phyloP scores from a whole-genome alignment of 2,113 vertebrate species.

The Ornithorhynchus anatinus region DNA sequence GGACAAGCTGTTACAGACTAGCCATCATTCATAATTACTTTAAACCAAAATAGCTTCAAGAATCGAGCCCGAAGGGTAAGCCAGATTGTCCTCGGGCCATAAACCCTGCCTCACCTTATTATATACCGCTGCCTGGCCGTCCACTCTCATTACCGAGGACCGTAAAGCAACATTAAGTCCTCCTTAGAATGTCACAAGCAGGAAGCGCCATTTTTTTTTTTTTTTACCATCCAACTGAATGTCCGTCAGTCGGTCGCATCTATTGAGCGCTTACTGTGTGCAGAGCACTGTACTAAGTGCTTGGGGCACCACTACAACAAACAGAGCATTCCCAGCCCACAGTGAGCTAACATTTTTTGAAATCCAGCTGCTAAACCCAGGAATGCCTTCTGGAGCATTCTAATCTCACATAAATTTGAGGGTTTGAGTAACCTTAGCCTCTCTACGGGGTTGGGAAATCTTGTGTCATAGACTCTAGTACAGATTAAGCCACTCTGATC shows the following conservation, averaged over 20 bases:
- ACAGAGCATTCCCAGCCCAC: too few species aligned
- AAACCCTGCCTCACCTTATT: conserved; percentile 53
- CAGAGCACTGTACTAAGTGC: too few species aligned
- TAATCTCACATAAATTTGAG: conserved; percentile 19
- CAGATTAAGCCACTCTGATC: not conserved
- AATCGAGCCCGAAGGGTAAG: conserved; percentile 42
- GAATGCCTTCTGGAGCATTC: conserved; percentile 24
- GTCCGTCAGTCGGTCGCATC: too few species aligned
- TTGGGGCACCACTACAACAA: too few species aligned
- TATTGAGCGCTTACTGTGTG: too few species aligned
- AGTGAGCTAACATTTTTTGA: conserved; percentile 16
- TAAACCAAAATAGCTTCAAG: conserved; percentile 35
- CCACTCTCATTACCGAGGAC: conserved; percentile 42
- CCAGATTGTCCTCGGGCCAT: conserved; percentile 46
- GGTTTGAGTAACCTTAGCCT: conserved; percentile 37
- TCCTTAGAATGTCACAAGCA: conserved; percentile 38
- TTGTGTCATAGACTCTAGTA: conserved; percentile 25
- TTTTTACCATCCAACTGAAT: too few species aligned
- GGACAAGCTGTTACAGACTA: conserved; percentile 17
- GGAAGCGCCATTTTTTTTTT: conserved; percentile 11
- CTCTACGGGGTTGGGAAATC: conserved; percentile 18
- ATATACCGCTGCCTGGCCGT: conserved; percentile 37
- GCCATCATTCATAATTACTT: conserved; percentile 32
- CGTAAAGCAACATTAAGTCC: conserved; percentile 50
- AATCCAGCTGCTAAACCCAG: conserved; percentile 18